Evolutionary conservation across 2,797 vertebrate species (phyloP), one percentile per base, ranked within the genome.

Genomic region (Anisognathus igniventris): DNA sequence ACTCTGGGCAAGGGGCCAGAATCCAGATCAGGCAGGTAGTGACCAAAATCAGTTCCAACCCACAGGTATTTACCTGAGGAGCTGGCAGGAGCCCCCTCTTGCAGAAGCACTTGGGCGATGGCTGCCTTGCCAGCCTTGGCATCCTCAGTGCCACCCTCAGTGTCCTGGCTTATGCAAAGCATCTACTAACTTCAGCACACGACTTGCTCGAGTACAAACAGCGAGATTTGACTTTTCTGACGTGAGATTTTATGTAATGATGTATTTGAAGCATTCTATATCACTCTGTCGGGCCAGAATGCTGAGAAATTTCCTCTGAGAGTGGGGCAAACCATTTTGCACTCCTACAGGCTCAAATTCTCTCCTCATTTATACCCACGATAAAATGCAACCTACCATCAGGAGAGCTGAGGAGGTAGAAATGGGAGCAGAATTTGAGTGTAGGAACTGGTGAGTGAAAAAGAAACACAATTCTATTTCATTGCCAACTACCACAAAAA

Each of bases 401-500:
- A 76, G 67, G 44, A 95, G 35, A 75, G 47, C 33, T 72, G 19
- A 74, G 24, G 13, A 86, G 61, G 48, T 93, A 92, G 67, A 94
- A 96, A 93, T 39, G 84, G 40, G 39, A 92, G 31, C 30, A 86
- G 76, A 96, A 96, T 95, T 90, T 90, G 85, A 90, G 58, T 45
- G 54, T 47, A 92, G 47, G 25, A 51, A 90, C 40, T 56, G 23
- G 14, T 62, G 61, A 95, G 56, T 74, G 44, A 93, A 60, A 66
- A 62, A 88, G 12, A 90, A 79, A 80, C 20, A 42, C n/a, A 73
- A 73, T 0, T 4, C 30, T 56, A 62, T 71, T 89, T 88, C 17
- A 83, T 14, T 72, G 70, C 27, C 62, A 89, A 58, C 16, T 91
- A 81, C 39, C 22, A 76, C 61, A 84, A 87, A 92, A 30, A 82